Evolutionary conservation across 2,797 vertebrate genomes (phyloP).

Genomic region (Gila robusta): DNA sequence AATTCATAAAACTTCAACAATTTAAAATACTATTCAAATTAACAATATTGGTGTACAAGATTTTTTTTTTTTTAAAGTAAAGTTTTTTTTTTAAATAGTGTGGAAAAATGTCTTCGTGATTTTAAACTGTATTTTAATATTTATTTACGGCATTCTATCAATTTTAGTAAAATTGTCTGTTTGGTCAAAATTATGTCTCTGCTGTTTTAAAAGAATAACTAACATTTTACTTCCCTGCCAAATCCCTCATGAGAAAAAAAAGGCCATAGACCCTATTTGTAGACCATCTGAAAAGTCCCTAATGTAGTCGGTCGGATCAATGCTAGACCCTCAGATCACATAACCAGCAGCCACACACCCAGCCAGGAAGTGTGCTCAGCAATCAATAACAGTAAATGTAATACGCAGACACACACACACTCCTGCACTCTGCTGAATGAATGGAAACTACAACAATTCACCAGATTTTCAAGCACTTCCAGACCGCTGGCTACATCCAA

Average conservation of each 20-base stretch:
- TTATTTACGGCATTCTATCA: neutral
- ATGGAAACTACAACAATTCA: constrained; percentile 60
- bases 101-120: neutral
- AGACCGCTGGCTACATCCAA: constrained; percentile 44
- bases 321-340: neutral
- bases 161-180: neutral
- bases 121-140: neutral
- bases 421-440: constrained; percentile 30
- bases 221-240: neutral
- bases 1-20: neutral
- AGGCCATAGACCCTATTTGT: too few relatives aligned
- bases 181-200: neutral
- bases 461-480: constrained; percentile 54
- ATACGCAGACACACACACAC: neutral
- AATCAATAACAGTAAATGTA: constrained; percentile 53
- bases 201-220: neutral
- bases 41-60: neutral
- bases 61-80: neutral
- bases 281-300: neutral
- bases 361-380: constrained; percentile 54
- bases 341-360: constrained; percentile 22
- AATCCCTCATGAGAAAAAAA: neutral
- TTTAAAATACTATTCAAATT: neutral
- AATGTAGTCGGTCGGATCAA: neutral
- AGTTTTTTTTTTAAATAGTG: too few relatives aligned